These are phyloP conservation scores for Formica selysi DNA, from an alignment of 1,140 invertebrate genomes.

Conservation along the genomic window DNA sequence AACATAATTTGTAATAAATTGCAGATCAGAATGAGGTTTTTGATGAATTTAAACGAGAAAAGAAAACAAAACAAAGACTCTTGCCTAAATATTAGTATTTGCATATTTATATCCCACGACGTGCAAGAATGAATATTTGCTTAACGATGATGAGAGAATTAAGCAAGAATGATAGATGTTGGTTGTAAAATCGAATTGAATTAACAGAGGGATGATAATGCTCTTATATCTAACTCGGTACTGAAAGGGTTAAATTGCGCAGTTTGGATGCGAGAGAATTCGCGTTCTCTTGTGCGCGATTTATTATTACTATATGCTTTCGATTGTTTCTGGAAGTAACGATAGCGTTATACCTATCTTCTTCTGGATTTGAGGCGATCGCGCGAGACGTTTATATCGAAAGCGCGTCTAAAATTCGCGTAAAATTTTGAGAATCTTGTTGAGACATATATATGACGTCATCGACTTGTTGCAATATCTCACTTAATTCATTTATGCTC, in stretches of 20 bases:
- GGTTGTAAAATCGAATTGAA: slow-evolving; percentile 26
- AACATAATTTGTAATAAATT: neutral
- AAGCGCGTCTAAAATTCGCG: slow-evolving; percentile 1
- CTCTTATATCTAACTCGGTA: slow-evolving; percentile 28
- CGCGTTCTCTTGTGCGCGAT: slow-evolving; percentile 56
- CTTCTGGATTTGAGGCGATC: slow-evolving; percentile 28
- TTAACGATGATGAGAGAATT: slow-evolving; percentile 28
- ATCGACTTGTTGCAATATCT: neutral
- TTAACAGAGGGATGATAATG: neutral
- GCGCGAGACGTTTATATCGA: slow-evolving; percentile 27
- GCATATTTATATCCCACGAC: slow-evolving; percentile 39
- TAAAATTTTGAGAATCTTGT: neutral
- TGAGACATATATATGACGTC: neutral
- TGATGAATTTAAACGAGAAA: slow-evolving; percentile 27
- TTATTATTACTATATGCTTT: slow-evolving; percentile 60
- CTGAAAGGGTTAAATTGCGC: slow-evolving; percentile 54
- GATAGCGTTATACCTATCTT: slow-evolving; percentile 21
- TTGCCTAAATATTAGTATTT: slow-evolving; percentile 48
- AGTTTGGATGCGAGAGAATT: slow-evolving; percentile 7
- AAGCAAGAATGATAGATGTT: neutral
- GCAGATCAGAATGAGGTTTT: slow-evolving; percentile 29
- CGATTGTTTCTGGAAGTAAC: slow-evolving; percentile 47
- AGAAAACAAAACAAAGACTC: neutral
- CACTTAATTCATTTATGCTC: slow-evolving; percentile 20
- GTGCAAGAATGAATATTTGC: slow-evolving; percentile 19